A percentile compares a stretch with the other conserved stretches of the same genome.
phyloP scores from a whole-genome alignment of 1,140 invertebrate species.

The Cylas formicarius region DNA sequence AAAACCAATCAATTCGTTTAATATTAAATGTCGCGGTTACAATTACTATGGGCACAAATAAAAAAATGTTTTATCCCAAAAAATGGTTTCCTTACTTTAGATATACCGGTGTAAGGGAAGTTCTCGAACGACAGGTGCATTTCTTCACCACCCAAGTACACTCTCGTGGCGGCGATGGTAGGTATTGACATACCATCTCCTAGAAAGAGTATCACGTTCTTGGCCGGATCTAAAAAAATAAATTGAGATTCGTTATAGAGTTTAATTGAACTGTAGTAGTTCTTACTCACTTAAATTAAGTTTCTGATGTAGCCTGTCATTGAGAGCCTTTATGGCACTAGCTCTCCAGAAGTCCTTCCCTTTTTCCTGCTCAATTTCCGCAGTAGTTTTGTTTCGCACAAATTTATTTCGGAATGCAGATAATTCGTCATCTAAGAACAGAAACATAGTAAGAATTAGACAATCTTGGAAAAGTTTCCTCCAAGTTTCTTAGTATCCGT shows the following conservation, averaged over 20 bases:
- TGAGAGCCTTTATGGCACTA: constrained; percentile 16
- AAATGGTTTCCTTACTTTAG: constrained; percentile 63
- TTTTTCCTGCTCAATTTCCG: constrained; percentile 23
- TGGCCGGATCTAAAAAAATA: constrained; percentile 44
- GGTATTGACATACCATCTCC: constrained; percentile 76
- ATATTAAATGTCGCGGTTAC: background rate
- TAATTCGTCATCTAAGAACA: constrained; percentile 14
- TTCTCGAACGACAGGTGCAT: constrained; percentile 63
- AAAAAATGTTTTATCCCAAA: background rate
- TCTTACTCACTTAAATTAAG: constrained; percentile 25
- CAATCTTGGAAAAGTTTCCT: too few species aligned
- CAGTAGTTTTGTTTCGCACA: constrained; percentile 10
- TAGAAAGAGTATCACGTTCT: constrained; percentile 72
- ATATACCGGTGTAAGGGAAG: constrained; percentile 65
- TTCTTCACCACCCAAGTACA: constrained; percentile 65
- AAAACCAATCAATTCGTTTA: too few species aligned
- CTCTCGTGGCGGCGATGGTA: constrained; percentile 64
- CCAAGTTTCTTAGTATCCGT: too few species aligned
- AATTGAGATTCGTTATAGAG: background rate
- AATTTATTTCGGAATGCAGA: constrained; percentile 15
- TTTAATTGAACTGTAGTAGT: background rate
- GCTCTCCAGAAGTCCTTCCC: constrained; percentile 23
- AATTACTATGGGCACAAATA: background rate
- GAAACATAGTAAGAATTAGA: too few species aligned
- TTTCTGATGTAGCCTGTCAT: constrained; percentile 9